Base-by-base conservation (phyloP, 2,113 vertebrate genomes). In the Nycticebus coucang region DNA sequence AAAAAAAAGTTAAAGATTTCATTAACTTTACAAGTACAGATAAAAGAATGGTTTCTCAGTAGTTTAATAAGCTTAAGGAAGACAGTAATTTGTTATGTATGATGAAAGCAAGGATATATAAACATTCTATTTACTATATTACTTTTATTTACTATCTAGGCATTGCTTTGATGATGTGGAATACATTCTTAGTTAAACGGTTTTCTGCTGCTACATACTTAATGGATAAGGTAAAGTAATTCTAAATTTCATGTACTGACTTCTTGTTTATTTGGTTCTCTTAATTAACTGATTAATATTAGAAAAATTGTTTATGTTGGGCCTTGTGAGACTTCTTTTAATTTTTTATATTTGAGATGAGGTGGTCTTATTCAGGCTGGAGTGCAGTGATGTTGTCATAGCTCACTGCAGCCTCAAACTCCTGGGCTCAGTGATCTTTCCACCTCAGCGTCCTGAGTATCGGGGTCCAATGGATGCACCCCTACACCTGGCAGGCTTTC, bases 131-230 rank as follows among this genome's bases (percentile, higher is more conserved):
- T 81, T 7, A 74, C 59, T 17, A 0, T 35, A 14, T 1, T 64
- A 13, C 35, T 66, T 74, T 26, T 19, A 15, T 37, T 72, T 35
- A 26, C 64, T 82, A 79, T 96, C 1, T 93, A 99, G 99, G 99
- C 59, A 99, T 99, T 2, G 98, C 98, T 0, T 93, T 99, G 64
- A 99, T 99, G 99, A 99, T 99, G 99, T 99, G 99, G 99, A 99
- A 99, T 53, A 99, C 99, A 0, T 99, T 99, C 97, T 97, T 99
- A 55, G 99, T 99, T 26, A 99, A 99, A 97, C 99, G 99, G 45
- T 99, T 99, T 97, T 99, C 99, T 30, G 99, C 99, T 37, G 99
- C 99, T 55, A 98, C 99, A 0, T 99, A 99, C 97, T 98, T 99
- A 66, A 99, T 99, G 98, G 99, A 99, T 96, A 99, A 99, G 99